Base-by-base conservation (phyloP, 2,888 invertebrate species). In the Drosophila atripex region DNA sequence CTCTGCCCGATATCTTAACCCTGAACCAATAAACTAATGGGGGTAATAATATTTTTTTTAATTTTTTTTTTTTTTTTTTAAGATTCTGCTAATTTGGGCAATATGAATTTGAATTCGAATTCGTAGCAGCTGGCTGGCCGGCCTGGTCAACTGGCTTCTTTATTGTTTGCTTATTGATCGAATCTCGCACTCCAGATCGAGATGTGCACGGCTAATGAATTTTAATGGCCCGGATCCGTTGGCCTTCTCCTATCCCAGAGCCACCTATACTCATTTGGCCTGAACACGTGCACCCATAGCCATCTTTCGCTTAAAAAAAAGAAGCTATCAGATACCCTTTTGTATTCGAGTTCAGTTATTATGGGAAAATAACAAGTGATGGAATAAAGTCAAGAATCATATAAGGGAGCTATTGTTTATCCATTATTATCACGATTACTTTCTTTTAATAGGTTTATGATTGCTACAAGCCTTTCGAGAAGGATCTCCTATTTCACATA, bases 191-290 rank as follows among this genome's bases (percentile, higher is more conserved):
- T 53, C 58, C 63, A 68, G 64, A 63, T 51, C 63, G 45, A 63
- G 51, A 63, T 63, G 71, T 71, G 74, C 58, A 72, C 61, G 75
- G 73, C 76, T 78, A 87, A 84, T 84, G 87, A 87, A 87, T 84
- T 87, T 84, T 77, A 87, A 84, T 85, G 71, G 71, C 54, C 54
- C 47, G 52, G 65, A 72, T 64, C 32, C 61, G 50, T 51, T 71
- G 60, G 59, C 60, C 61, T 49, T 25, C 23, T 12, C 54, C 32
- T 23, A n/a, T 23, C 35, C 25, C n/a, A 7, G 6, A 7, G 6
- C 49, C 12, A 12, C 9, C 7, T n/a, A 50, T 63, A 63, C 18
- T 12, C 12, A 41, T 64, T 64, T 64, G 64, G 65, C 51, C 65
- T 12, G 46, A 64, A 64, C 64, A 64, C 64, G 51, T 52, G 65